Percentiles rank a stretch among this genome's conserved stretches.
Evolutionary conservation across 2,113 vertebrate species (phyloP).

Genomic region (Semicossyphus pulcher): DNA sequence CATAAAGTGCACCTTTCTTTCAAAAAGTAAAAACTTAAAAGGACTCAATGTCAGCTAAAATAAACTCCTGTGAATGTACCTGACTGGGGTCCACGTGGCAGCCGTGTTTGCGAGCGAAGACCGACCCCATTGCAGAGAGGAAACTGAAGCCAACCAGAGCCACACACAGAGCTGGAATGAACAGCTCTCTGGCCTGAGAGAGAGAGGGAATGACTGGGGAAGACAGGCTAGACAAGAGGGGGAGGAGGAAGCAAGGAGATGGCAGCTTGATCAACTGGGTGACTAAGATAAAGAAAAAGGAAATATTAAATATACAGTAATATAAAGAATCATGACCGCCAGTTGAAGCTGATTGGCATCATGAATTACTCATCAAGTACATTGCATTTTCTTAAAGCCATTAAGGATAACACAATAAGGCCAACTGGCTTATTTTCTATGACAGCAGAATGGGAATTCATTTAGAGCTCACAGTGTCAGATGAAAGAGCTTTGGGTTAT

Average conservation of each 20-base stretch:
- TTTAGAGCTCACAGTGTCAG: too few species aligned
- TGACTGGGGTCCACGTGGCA: constrained; percentile 50
- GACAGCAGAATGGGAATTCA: not conserved
- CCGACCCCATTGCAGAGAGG: constrained; percentile 45
- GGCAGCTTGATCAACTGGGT: not conserved
- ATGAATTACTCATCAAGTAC: constrained; percentile 1
- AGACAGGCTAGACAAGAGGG: constrained; percentile 41
- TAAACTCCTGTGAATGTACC: constrained; percentile 19
- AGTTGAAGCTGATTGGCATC: not conserved
- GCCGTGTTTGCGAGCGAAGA: constrained; percentile 57
- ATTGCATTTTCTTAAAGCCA: not conserved
- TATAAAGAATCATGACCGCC: constrained; percentile 1
- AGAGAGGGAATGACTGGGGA: constrained; percentile 57
- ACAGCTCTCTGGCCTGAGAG: constrained; percentile 47
- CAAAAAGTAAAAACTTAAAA: too few species aligned
- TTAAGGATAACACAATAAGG: not conserved
- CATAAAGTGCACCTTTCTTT: too few species aligned
- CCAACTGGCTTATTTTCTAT: not conserved
- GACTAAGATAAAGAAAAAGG: not conserved
- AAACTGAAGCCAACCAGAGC: constrained; percentile 69
- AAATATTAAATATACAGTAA: not conserved
- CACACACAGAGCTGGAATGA: constrained; percentile 56
- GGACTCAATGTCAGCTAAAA: not conserved
- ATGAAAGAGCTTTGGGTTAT: not conserved
- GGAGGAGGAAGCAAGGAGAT: not conserved